Evolutionary conservation across 2,113 vertebrate species (phyloP), one percentile per base, ranked within the genome.

Genomic region (Rhynchomys soricoides): DNA sequence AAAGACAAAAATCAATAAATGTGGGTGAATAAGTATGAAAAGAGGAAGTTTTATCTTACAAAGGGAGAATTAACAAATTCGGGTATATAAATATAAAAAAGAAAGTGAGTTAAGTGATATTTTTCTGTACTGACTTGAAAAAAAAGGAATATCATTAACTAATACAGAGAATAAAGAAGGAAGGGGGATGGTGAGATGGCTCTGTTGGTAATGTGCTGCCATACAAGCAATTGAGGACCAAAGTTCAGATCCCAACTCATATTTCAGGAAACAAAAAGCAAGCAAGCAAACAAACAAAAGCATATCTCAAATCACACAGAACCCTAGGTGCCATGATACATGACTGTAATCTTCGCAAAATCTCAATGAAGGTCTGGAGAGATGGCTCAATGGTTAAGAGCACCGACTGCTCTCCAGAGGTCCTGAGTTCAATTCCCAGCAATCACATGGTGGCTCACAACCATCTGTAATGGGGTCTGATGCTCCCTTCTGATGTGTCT

Each of bases 61-160:
- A 90, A 90, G 74, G 16, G 52, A 86, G 12, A 66, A 50, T 24
- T 22, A 45, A 13, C 45, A 59, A 86, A 24, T 52, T 85, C 73
- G 86, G 85, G 40, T 79, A 57, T 82, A 75, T 82, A 45, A 87
- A 90, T n/a, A 64, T 43, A 94, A 59, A 92, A 50, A 81, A 10
- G 34, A 21, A 82, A 93, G 66, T 8, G 17, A 90, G n/a, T 91
- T 74, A 86, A 21, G 85, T 57, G n/a, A 19, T 21, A 62, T 22
- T 9, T 66, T 89, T 90, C 55, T 59, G 29, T 68, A 48, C 8
- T 66, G 57, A 22, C 57, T 12, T 92, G 50, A 83, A 13, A 93
- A 93, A 2, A 91, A 78, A 74, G 22, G 10, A 4, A 7, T 71
- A 64, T 10, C 34, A 48, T 86, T 59, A 94, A 83, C 57, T 48